Evolutionary conservation across 1,140 invertebrate species (phyloP).

Genomic region (Cyclina sinensis): DNA sequence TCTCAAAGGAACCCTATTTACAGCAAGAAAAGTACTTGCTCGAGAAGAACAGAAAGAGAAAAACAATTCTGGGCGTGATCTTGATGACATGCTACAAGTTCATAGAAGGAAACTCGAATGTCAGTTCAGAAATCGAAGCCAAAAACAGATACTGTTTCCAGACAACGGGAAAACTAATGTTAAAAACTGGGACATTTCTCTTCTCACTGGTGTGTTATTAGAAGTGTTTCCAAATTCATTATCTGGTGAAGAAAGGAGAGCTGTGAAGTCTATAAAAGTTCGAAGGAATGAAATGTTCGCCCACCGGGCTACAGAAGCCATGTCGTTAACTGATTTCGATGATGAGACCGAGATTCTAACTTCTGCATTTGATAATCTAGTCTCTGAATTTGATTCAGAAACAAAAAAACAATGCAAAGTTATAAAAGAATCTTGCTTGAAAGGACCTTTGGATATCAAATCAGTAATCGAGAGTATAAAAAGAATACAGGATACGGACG

Average conservation of each 20-base stretch:
- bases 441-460: not conserved
- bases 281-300: not conserved
- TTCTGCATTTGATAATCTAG: not conserved
- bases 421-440: not conserved
- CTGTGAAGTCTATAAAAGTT: not conserved
- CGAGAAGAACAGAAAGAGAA: not conserved
- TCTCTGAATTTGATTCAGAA: not conserved
- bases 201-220: not conserved
- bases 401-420: not conserved
- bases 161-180: not conserved
- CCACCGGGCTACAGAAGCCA: not conserved
- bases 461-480: not conserved
- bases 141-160: not conserved
- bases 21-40: not conserved
- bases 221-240: not conserved
- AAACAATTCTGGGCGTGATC: not conserved
- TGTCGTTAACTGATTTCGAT: not conserved
- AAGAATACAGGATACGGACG: not conserved
- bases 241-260: not conserved
- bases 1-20: not conserved
- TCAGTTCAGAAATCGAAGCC: not conserved
- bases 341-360: not conserved
- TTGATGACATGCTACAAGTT: not conserved
- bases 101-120: not conserved
- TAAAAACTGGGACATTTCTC: not conserved